Conservation (phyloP, 2,888 invertebrate genomes). For the Napeogenes inachia region DNA sequence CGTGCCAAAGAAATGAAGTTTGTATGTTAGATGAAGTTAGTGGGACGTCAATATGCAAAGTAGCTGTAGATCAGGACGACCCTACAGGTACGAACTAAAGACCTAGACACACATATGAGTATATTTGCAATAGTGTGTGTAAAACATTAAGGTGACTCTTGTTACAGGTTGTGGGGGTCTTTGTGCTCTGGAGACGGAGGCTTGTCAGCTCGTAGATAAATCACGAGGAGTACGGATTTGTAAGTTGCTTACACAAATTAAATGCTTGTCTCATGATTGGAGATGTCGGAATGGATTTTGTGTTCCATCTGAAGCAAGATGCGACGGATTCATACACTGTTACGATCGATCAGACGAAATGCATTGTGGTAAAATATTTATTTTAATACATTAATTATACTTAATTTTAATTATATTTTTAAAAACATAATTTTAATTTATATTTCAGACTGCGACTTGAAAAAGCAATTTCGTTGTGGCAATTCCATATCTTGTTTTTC, state of each 20-base stretch:
- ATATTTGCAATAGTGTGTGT: too few species aligned
- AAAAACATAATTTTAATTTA: neutral
- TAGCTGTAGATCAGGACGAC: constrained; percentile 72
- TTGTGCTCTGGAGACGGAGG: constrained; percentile 80
- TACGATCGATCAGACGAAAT: constrained; percentile 85
- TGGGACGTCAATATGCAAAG: constrained; percentile 76
- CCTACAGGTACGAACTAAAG: constrained; percentile 70
- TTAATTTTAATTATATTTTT: neutral
- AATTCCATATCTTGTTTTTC: constrained; percentile 84
- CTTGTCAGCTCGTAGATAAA: constrained; percentile 79
- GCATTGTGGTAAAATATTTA: constrained; percentile 79
- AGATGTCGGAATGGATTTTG: constrained; percentile 85
- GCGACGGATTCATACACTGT: constrained; percentile 85
- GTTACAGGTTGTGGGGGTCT: constrained; percentile 80
- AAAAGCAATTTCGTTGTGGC: constrained; percentile 84
- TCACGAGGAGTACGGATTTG: constrained; percentile 72
- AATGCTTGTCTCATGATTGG: constrained; percentile 81
- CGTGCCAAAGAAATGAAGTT: constrained; percentile 77
- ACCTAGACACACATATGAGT: too few species aligned
- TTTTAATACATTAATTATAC: neutral
- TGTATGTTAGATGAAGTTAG: constrained; percentile 80
- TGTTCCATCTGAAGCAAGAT: constrained; percentile 79
- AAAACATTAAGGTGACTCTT: neutral
- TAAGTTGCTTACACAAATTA: constrained; percentile 75
- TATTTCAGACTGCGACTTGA: constrained; percentile 79